phyloP scores from a whole-genome alignment of 2,888 invertebrate genomes.

The Polymixis lichenea region DNA sequence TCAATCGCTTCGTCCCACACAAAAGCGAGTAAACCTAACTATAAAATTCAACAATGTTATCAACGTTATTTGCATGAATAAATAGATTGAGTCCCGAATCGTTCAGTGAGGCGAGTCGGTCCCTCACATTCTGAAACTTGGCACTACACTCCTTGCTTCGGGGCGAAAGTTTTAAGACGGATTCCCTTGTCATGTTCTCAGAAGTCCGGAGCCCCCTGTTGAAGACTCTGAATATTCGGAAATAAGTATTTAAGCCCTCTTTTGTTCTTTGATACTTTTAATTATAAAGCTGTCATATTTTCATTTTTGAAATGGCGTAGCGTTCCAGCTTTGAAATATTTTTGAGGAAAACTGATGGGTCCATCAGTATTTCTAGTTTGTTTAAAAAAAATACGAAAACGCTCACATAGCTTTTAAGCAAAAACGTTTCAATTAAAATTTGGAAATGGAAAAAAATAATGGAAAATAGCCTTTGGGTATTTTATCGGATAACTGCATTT shows the following conservation, averaged over 20 bases:
- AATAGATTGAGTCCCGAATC: conserved; percentile 42
- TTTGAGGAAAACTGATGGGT: neutral
- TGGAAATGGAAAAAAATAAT: no score
- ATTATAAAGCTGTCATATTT: conserved; percentile 28
- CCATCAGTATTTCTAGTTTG: conserved; percentile 2
- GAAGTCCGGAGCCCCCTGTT: conserved; percentile 39
- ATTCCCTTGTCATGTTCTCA: conserved; percentile 43
- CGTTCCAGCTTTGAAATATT: neutral
- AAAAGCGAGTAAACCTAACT: conserved; percentile 40
- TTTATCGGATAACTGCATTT: neutral
- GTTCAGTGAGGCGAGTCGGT: conserved; percentile 33
- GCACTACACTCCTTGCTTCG: conserved; percentile 17
- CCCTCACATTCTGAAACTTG: conserved; percentile 52
- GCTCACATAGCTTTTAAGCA: neutral
- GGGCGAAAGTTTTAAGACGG: conserved; percentile 51
- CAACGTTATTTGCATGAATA: conserved; percentile 52
- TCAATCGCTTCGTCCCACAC: conserved; percentile 26
- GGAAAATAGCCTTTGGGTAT: neutral
- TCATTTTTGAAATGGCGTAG: neutral
- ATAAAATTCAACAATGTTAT: conserved; percentile 57
- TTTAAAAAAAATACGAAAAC: neutral
- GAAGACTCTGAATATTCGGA: conserved; percentile 36
- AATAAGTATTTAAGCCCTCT: conserved; percentile 49
- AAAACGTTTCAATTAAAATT: conserved; percentile 11
- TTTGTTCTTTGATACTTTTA: conserved; percentile 42